Conservation (phyloP, 2,888 invertebrate species). For the Timema podura region DNA sequence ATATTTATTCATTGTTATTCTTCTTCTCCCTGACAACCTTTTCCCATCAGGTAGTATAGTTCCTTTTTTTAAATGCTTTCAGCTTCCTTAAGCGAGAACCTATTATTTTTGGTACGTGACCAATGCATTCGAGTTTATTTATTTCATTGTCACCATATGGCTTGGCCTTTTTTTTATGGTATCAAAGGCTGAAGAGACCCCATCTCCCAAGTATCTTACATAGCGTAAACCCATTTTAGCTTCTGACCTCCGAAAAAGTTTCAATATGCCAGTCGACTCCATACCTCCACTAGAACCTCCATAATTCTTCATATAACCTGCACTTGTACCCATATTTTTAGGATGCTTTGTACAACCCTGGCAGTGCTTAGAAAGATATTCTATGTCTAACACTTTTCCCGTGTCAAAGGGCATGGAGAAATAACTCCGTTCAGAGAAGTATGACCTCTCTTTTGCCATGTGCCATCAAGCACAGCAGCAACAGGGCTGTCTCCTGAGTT, state of each 20-base stretch:
- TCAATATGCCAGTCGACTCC: neutral
- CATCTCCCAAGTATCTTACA: neutral
- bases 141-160: neutral
- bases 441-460: neutral
- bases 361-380: neutral
- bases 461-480: constrained; percentile 1
- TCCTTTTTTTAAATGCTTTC: neutral
- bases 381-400: neutral
- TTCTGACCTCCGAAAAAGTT: neutral
- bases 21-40: neutral
- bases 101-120: constrained; percentile 17
- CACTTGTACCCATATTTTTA: neutral
- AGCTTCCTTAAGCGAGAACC: constrained; percentile 11
- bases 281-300: neutral
- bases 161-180: neutral
- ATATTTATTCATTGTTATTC: constrained; percentile 8
- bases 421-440: constrained; percentile 10
- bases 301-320: neutral
- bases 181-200: neutral
- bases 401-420: constrained; percentile 7
- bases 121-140: constrained; percentile 18
- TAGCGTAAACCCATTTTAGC: neutral
- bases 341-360: neutral
- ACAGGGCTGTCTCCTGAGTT: too few relatives aligned
- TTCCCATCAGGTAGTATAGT: constrained; percentile 14